Conservation (phyloP, 2,797 vertebrate species). For the Mormyrus hasselquistii region DNA sequence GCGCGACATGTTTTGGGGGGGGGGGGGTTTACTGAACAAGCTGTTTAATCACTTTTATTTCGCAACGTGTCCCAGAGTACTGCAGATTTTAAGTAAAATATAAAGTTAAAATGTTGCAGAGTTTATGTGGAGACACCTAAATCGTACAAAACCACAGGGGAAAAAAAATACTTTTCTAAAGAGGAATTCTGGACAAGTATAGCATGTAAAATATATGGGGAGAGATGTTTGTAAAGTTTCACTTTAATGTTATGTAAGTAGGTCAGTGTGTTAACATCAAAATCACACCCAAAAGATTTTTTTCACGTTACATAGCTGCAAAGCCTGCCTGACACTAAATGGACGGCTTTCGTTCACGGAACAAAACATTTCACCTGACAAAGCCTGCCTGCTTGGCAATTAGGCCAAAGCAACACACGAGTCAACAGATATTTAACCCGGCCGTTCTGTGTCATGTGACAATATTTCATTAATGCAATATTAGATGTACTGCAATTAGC, state of each 20-base stretch:
- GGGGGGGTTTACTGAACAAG: not conserved
- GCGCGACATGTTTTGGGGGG: not conserved
- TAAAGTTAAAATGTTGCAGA: not conserved
- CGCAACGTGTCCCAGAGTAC: not conserved
- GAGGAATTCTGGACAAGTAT: not conserved
- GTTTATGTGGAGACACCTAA: not conserved
- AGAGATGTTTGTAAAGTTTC: not conserved
- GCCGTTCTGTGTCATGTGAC: not conserved
- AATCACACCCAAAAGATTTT: not conserved
- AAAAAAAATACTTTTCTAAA: not conserved
- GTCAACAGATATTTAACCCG: not conserved
- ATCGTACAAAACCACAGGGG: not conserved
- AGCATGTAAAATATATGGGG: not conserved
- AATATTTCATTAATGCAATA: not conserved
- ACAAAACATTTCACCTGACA: not conserved
- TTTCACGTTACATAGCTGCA: not conserved
- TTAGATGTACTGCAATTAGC: not conserved
- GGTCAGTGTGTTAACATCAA: constrained; percentile 6
- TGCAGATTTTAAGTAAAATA: not conserved
- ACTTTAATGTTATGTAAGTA: not conserved
- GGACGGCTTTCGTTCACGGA: not conserved
- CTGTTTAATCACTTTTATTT: not conserved
- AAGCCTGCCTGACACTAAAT: not conserved
- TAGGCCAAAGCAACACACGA: not conserved
- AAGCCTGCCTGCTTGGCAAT: not conserved